Evolutionary conservation across 2,113 vertebrate species (phyloP).

Genomic region (Herpailurus yagouaroundi): DNA sequence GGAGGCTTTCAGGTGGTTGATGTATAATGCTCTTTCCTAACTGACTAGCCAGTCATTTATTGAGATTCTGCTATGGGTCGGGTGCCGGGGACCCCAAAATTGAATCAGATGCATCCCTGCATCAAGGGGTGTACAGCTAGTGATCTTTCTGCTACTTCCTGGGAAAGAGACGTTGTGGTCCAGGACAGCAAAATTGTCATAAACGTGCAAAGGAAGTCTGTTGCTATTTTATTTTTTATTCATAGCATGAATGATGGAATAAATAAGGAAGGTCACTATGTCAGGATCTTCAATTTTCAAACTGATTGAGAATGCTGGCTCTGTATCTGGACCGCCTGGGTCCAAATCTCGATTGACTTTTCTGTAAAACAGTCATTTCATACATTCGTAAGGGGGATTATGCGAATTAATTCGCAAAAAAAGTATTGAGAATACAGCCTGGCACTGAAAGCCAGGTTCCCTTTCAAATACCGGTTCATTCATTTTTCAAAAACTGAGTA

Average conservation of each 20-base stretch:
- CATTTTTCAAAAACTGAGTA: background rate
- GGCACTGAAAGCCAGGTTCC: background rate
- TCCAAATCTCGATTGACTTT: background rate
- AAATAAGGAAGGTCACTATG: background rate
- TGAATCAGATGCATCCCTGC: background rate
- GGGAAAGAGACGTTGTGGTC: background rate
- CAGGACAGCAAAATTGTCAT: background rate
- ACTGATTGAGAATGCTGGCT: background rate
- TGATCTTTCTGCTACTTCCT: background rate
- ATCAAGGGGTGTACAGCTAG: background rate
- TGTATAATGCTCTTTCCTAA: background rate
- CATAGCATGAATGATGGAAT: background rate
- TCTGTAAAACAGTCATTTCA: background rate
- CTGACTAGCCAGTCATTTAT: background rate
- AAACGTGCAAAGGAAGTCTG: background rate
- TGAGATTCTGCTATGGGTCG: background rate
- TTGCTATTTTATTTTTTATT: constrained; percentile 7
- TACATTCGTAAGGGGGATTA: background rate
- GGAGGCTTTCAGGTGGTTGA: background rate
- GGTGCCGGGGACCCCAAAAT: background rate
- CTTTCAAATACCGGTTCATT: background rate
- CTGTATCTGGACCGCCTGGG: background rate
- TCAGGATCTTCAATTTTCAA: constrained; percentile 48
- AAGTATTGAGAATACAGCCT: background rate
- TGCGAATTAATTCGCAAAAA: background rate